A percentile compares a stretch with the other conserved stretches of the same genome.
phyloP scores from a whole-genome alignment of 2,888 invertebrate species.

The Drosophila monieri region DNA sequence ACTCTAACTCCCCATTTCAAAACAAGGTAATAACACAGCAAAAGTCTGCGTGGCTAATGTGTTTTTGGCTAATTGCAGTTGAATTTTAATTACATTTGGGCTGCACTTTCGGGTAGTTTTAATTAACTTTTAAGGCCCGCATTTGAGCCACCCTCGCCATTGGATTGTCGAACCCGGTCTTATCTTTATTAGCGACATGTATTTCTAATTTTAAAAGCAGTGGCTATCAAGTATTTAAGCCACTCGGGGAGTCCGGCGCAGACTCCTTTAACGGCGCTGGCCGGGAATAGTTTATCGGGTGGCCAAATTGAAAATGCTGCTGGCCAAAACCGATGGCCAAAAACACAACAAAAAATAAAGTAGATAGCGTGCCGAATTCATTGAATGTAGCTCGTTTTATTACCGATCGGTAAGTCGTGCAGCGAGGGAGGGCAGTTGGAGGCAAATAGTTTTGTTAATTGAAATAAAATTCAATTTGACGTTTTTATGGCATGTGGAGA shows the following conservation, averaged over 20 bases:
- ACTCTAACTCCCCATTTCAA: slow-evolving; percentile 3
- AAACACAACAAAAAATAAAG: slow-evolving; percentile 1
- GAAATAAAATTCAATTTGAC: slow-evolving; percentile 78
- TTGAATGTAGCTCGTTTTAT: slow-evolving; percentile 51
- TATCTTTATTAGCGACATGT: slow-evolving; percentile 73
- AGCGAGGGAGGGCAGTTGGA: slow-evolving; percentile 5
- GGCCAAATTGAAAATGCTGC: slow-evolving; percentile 39
- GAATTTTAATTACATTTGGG: slow-evolving; percentile 55
- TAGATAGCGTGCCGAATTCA: slow-evolving; percentile 64
- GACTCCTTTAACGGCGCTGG: not conserved
- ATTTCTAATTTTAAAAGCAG: slow-evolving; percentile 65
- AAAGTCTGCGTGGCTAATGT: slow-evolving; percentile 13
- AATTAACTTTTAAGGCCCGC: slow-evolving; percentile 55
- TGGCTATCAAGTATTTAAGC: slow-evolving; percentile 56
- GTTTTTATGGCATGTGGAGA: slow-evolving; percentile 73
- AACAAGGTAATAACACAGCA: not conserved
- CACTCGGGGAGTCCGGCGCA: slow-evolving; percentile 28
- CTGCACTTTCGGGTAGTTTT: slow-evolving; percentile 50
- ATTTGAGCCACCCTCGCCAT: slow-evolving; percentile 15
- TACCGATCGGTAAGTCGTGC: slow-evolving; percentile 9
- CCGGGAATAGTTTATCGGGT: slow-evolving; percentile 16
- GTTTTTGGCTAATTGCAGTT: slow-evolving; percentile 59
- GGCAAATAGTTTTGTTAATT: slow-evolving; percentile 76
- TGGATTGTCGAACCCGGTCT: slow-evolving; percentile 9
- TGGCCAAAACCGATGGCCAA: slow-evolving; percentile 6